These are phyloP conservation scores for Cyclophora punctaria DNA, from an alignment of 2,888 invertebrate species.

Conservation along the genomic window DNA sequence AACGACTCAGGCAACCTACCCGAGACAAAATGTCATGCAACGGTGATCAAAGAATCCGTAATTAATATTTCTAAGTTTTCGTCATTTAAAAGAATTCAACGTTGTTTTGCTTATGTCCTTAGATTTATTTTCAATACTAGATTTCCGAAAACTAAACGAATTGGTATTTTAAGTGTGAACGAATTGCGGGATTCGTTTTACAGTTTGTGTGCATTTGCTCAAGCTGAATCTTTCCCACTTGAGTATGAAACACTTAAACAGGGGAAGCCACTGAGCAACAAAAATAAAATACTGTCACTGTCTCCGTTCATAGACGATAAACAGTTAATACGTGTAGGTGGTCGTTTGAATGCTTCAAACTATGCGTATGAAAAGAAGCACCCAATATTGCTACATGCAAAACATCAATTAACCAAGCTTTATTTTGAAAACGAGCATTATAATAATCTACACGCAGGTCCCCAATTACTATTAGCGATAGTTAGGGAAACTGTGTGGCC, in stretches of 20 bases:
- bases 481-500: constrained; percentile 21
- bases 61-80: constrained; percentile 13
- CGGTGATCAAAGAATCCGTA: neutral
- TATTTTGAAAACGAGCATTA: constrained; percentile 15
- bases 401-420: constrained; percentile 18
- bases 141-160: constrained; percentile 4
- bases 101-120: constrained; percentile 10
- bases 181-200: constrained; percentile 14
- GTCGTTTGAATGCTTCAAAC: constrained; percentile 16
- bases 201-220: constrained; percentile 7
- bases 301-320: constrained; percentile 16
- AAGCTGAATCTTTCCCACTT: constrained; percentile 16
- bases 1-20: constrained; percentile 1
- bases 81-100: constrained; percentile 10
- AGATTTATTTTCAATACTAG: constrained; percentile 15
- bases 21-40: constrained; percentile 9
- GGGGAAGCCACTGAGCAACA: constrained; percentile 8
- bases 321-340: constrained; percentile 21
- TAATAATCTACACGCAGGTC: constrained; percentile 18
- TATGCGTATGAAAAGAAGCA: constrained; percentile 20
- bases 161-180: constrained; percentile 7
- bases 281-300: constrained; percentile 16
- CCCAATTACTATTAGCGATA: constrained; percentile 15
- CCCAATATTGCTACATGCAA: constrained; percentile 24
- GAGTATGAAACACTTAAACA: constrained; percentile 15